Evolutionary conservation across 2,113 vertebrate genomes (phyloP).

Genomic region (Conger conger): DNA sequence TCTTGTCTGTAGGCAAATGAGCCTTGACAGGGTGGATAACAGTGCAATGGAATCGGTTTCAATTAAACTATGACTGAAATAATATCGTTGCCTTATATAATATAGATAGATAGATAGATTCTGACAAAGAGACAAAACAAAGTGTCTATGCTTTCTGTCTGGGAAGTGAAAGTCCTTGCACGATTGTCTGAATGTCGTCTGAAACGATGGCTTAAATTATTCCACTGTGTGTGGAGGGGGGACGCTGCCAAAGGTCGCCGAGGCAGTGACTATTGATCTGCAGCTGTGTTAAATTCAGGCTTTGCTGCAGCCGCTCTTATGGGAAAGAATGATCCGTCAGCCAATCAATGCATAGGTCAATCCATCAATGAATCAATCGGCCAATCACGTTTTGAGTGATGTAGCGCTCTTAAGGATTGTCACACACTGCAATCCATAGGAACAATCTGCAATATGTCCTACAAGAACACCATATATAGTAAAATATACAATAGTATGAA

Average conservation of each 20-base stretch:
- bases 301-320: conserved; percentile 53
- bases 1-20: background rate
- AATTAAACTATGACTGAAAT: background rate
- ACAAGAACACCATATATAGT: background rate
- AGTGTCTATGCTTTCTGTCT: conserved; percentile 12
- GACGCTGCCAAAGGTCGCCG: conserved; percentile 39
- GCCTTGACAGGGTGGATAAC: background rate
- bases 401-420: background rate
- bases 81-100: background rate
- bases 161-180: conserved; percentile 20
- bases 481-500: background rate
- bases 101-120: too few relatives aligned
- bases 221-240: conserved; percentile 35
- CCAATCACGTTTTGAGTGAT: background rate
- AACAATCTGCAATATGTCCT: background rate
- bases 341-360: conserved; percentile 47
- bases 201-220: conserved; percentile 28
- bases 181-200: conserved; percentile 24
- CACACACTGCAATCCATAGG: background rate
- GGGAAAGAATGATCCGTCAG: conserved; percentile 39
- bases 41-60: background rate
- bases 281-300: conserved; percentile 61
- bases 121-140: conserved; percentile 1
- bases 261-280: conserved; percentile 49
- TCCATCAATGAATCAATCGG: background rate